Evolutionary conservation across 2,888 invertebrate species (phyloP), one percentile per base, ranked within the genome.

Genomic region (Tinea trinotella): DNA sequence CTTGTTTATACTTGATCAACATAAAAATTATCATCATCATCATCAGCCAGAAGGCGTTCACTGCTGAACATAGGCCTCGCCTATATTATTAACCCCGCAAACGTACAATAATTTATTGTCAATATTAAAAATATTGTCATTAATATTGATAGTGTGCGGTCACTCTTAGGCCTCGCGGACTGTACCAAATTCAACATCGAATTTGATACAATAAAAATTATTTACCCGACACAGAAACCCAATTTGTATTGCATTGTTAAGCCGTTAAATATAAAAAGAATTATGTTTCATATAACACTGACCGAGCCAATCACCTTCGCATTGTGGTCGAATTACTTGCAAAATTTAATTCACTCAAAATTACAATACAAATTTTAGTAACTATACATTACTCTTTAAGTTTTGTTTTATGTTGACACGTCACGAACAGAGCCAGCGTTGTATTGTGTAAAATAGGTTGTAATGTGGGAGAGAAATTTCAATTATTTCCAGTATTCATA

Each of bases 311-410:
- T 80, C 76, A 79, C 64, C 62, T 57, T 55, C 58, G 64, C 60
- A 80, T 82, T 83, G 78, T 78, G 60, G 59, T 53, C 56, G 62
- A 67, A 72, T 82, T 81, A 83, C 80, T 82, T 81, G 82, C 81
- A 76, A 74, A 76, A 74, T 76, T 62, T 61, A 19, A 54, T 18
- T 12, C 36, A 13, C 18, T 34, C 49, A n/a, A 46, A 15, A 15
- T 40, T 40, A 40, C 13, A 40, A 15, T 40, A n/a, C n/a, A n/a
- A n/a, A n/a, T n/a, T n/a, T n/a, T n/a, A n/a, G n/a, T n/a, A n/a
- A n/a, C n/a, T n/a, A n/a, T n/a, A 12, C 40, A 40, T 40, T 40
- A 13, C 2, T 48, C 18, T 19, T 48, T 48, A 18, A 7, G 10
- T 12, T 18, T 18, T 2, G 1, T n/a, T 7, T 7, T 30, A n/a